These are phyloP conservation scores for Psittacus erithacus DNA, from an alignment of 2,113 vertebrate species.

Conservation along the genomic window DNA sequence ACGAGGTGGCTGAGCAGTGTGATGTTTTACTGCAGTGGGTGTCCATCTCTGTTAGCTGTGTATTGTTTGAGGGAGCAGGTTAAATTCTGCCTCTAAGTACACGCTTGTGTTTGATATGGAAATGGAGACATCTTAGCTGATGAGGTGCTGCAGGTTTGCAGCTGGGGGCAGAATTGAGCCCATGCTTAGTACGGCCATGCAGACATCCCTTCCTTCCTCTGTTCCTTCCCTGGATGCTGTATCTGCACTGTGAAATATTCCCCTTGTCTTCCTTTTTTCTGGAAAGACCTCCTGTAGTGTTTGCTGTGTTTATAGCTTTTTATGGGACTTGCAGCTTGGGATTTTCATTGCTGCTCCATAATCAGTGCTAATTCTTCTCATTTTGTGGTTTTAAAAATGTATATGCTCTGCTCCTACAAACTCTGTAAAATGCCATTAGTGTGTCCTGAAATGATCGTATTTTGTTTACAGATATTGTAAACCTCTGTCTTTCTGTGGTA, in stretches of 20 bases:
- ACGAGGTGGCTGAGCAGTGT: not conserved
- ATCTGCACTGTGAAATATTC: not conserved
- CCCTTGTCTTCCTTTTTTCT: not conserved
- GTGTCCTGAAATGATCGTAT: not conserved
- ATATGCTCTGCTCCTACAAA: not conserved
- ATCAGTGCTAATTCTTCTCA: conserved; percentile 14
- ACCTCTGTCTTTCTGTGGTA: not conserved
- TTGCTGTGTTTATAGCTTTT: not conserved
- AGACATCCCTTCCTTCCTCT: not conserved
- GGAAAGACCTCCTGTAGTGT: not conserved
- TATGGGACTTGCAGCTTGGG: not conserved
- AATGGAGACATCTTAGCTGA: not conserved
- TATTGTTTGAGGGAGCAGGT: not conserved
- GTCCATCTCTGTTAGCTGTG: not conserved
- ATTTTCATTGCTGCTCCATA: not conserved
- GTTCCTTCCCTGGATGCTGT: not conserved
- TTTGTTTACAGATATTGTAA: not conserved
- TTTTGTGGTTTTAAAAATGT: conserved; percentile 26
- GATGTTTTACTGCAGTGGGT: not conserved
- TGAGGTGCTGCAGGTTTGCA: not conserved
- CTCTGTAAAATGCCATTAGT: not conserved
- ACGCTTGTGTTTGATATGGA: accelerated
- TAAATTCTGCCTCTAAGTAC: not conserved
- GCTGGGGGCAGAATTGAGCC: not conserved
- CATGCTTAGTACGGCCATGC: not conserved